Base-by-base conservation (phyloP, 2,888 invertebrate species). In the Drosophila melanosoma region DNA sequence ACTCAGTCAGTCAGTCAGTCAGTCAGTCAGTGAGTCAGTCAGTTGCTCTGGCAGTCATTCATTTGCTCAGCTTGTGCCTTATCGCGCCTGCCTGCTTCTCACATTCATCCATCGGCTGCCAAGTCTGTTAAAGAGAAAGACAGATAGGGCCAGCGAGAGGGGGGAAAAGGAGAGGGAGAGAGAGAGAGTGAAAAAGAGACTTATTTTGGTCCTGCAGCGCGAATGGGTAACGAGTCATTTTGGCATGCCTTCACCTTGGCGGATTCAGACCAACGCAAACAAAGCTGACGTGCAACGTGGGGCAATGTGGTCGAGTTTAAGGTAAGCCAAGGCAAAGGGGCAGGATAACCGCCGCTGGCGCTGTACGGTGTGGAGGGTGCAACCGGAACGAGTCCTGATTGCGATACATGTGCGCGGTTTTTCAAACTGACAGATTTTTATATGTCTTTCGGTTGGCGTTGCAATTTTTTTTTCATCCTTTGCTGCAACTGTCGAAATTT, bases 341-440 rank as follows among this genome's bases (percentile, higher is more conserved):
- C 20, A 35, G 45, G 32, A 36, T 52, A 63, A 40, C 69, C 69
- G 42, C 59, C 32, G 52, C 58, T 48, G 23, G 23, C 20, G 68
- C 62, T 20, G 68, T 20, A 79, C 48, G 62, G 68, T 52, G 61
- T 20, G 57, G 35, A 63, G 29, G 8, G 32, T 8, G 65, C 67
- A 68, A 58, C 60, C 70, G 71, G 64, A 85, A 67, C 74, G 82
- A 73, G 53, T 69, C 73, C 76, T 79, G 83, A 82, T 82, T 86
- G 82, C 86, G 71, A 86, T 87, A 84, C 79, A 84, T 87, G 77
- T 69, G 77, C 80, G 87, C 85, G 85, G 87, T 87, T 87, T 82
- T 82, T 68, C 79, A 77, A 85, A 84, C 84, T 87, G 88, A 84
- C 84, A 84, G 88, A 87, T 87, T 84, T 87, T 87, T 87, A 83